phyloP scores from a whole-genome alignment of 2,797 vertebrate genomes.

The Gephyroberyx darwinii region DNA sequence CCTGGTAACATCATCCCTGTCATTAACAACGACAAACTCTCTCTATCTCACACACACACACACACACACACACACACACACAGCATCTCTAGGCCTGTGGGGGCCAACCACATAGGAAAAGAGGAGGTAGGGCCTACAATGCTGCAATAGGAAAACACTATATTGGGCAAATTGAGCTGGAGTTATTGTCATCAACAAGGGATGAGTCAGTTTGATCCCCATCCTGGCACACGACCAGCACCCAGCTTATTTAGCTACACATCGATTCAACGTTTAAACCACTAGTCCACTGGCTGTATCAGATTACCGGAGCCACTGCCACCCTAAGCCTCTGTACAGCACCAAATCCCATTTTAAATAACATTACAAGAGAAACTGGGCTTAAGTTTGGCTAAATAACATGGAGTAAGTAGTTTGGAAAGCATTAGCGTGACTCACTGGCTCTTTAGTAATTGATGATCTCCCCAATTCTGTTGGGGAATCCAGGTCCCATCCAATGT shows the following conservation, averaged over 20 bases:
- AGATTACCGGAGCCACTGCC: constrained; percentile 63
- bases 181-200: constrained; percentile 48
- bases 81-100: constrained; percentile 15
- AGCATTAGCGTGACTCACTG: constrained; percentile 23
- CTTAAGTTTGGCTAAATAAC: constrained; percentile 32
- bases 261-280: constrained; percentile 73
- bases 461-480: constrained; percentile 14
- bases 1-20: too few relatives aligned
- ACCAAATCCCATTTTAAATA: constrained; percentile 64
- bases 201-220: constrained; percentile 54
- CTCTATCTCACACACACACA: constrained; percentile 9
- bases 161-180: constrained; percentile 15
- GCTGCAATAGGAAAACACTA: constrained; percentile 24
- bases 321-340: constrained; percentile 61
- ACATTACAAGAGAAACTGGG: constrained; percentile 37
- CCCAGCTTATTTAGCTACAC: constrained; percentile 55
- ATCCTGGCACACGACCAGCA: constrained; percentile 58
- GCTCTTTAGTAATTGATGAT: constrained; percentile 20
- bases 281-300: constrained; percentile 67
- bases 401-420: constrained; percentile 19
- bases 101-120: constrained; percentile 25
- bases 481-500: constrained; percentile 17
- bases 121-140: constrained; percentile 29
- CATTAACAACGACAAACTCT: too few relatives aligned
- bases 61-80: constrained; percentile 17